Conservation (phyloP, 2,888 invertebrate genomes). For the Aphidoletes aphidimyza region DNA sequence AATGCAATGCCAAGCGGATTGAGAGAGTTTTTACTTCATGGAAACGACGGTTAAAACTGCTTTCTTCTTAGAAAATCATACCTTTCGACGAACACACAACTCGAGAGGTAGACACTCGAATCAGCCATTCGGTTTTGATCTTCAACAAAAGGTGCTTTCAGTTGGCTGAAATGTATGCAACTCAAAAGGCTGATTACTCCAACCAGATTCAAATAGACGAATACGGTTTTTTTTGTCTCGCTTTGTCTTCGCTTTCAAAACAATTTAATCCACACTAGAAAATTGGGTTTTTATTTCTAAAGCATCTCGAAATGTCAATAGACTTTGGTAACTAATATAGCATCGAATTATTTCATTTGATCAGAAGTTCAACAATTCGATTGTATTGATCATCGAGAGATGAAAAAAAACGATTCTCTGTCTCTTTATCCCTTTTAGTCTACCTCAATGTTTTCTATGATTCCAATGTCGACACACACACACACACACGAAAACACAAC, state of each 20-base stretch:
- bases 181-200: neutral
- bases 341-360: neutral
- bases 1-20: no score
- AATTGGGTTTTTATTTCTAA: neutral
- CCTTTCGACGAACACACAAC: neutral
- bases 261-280: neutral
- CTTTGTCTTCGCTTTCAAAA: neutral
- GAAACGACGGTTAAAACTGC: neutral
- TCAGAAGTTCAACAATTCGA: conserved; percentile 4
- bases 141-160: neutral
- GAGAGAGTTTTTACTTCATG: conserved; percentile 33
- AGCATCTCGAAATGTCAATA: neutral
- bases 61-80: conserved; percentile 16
- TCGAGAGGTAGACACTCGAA: neutral
- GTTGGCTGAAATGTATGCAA: no score
- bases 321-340: neutral
- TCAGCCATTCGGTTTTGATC: neutral
- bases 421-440: neutral
- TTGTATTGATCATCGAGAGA: neutral
- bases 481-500: no score
- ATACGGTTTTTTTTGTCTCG: neutral
- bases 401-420: neutral
- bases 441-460: neutral
- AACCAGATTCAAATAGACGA: neutral
- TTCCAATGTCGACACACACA: no score